Base-by-base conservation (phyloP, 2,113 vertebrate species). In the Platycercus adscitus region DNA sequence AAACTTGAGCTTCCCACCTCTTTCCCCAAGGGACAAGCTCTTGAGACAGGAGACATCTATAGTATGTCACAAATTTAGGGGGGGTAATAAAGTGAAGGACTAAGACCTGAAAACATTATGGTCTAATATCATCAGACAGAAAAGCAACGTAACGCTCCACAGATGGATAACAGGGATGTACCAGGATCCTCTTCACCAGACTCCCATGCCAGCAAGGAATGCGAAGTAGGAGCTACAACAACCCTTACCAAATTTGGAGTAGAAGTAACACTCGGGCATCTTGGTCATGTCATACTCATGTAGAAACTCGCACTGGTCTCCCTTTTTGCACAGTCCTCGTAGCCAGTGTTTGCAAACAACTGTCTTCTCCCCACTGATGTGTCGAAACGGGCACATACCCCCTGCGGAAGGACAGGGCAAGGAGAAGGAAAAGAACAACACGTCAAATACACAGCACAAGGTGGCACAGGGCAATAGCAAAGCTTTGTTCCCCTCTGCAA, bases 231-330 rank as follows among this genome's bases (percentile, higher is more conserved):
- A 90, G 68, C 63, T 76, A 37, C 53, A 71, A 60, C 1, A 6
- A 5, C 43, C 60, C 99, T 94, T 93, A 99, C 99, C 99, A 26
- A 99, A 99, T 96, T 99, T 99, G 56, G 99, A 99, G 98, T 99
- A 99, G 98, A 99, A 99, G 97, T 99, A 99, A 97, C 99, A 99
- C 96, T 99, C 99, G 0, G 99, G 99, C 99, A 99, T 99, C 98
- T 99, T 99, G 95, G 99, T 99, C 99, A 99, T 99, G 98, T 99
- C 99, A 10, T 99, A 99, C 72, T 99, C 99, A 0, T 99, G 99
- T 61, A 99, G 98, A 76, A 99, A 99, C 98, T 99, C 99, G 68
- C 99, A 99, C 97, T 99, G 99, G 97, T 99, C 99, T 84, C 99
- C 99, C 91, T 99, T 99, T 98, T 99, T 99, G 97, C 99, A 99